A percentile compares a stretch with the other conserved stretches of the same genome.
Conservation (phyloP, 2,797 vertebrate genomes). For the Micropoecilia bifurca region DNA sequence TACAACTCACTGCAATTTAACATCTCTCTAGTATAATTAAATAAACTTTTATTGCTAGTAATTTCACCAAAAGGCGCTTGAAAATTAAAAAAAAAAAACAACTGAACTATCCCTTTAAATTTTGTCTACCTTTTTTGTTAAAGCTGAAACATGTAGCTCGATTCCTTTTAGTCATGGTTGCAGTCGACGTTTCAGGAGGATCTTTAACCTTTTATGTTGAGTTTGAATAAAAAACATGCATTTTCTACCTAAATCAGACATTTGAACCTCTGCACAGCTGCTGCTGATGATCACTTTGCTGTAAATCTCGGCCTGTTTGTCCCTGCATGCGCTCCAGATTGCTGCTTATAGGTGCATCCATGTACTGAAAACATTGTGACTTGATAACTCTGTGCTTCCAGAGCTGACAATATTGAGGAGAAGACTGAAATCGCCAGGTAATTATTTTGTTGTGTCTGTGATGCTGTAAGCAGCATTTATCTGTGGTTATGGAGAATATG, state of each 20-base stretch:
- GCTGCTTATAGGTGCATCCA: slow-evolving; percentile 16
- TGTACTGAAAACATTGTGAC: slow-evolving; percentile 51
- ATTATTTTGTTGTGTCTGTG: slow-evolving; percentile 56
- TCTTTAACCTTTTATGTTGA: not conserved
- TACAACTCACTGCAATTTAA: not conserved
- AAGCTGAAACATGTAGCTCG: not conserved
- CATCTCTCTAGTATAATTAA: not conserved
- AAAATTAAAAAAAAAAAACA: not conserved
- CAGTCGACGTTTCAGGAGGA: not conserved
- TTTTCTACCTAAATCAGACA: not conserved
- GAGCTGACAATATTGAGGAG: slow-evolving; percentile 72
- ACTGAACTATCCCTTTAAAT: not conserved
- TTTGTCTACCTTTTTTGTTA: too few species aligned
- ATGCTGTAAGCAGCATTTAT: slow-evolving; percentile 6
- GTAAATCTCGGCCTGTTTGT: slow-evolving; percentile 19
- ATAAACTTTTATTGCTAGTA: not conserved
- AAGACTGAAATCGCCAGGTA: slow-evolving; percentile 74
- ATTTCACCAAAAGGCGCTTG: not conserved
- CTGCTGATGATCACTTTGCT: slow-evolving; percentile 4
- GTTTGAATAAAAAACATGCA: not conserved
- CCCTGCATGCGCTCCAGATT: slow-evolving; percentile 43
- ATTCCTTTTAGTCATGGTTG: not conserved
- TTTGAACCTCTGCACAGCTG: not conserved
- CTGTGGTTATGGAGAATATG: not conserved
- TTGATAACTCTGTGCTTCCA: slow-evolving; percentile 79